Evolutionary conservation across 2,113 vertebrate species (phyloP).

Genomic region (Microcebus murinus): DNA sequence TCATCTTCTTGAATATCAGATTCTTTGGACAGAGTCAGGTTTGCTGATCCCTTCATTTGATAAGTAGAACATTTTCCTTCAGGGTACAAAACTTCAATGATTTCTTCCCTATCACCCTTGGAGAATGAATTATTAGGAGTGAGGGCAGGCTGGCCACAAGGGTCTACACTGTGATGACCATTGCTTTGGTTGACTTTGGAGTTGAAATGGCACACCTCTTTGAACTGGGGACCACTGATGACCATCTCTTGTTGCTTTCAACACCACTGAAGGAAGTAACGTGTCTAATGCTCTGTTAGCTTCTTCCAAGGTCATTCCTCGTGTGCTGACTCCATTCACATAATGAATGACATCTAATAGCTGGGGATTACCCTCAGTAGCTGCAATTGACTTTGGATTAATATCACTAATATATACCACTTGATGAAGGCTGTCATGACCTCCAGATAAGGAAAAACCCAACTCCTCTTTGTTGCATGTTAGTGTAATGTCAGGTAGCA

Average conservation of each 20-base stretch:
- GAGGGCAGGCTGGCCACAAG: conserved; percentile 79
- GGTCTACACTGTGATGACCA: conserved; percentile 85
- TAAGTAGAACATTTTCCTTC: conserved; percentile 88
- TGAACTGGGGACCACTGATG: conserved; percentile 88
- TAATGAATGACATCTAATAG: conserved; percentile 94
- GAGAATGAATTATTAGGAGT: conserved; percentile 78
- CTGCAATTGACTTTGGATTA: conserved; percentile 87
- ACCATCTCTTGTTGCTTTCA: conserved; percentile 96
- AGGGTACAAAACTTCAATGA: conserved; percentile 86
- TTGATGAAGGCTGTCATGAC: conserved; percentile 89
- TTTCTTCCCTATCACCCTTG: conserved; percentile 91
- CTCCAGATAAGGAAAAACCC: conserved; percentile 92
- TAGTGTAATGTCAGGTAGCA: conserved; percentile 93
- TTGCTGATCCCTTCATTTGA: conserved; percentile 84
- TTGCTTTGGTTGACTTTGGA: conserved; percentile 81
- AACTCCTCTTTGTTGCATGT: conserved; percentile 88
- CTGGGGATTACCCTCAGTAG: conserved; percentile 89
- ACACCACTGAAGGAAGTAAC: conserved; percentile 86
- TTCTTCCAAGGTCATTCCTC: conserved; percentile 94
- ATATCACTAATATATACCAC: conserved; percentile 93
- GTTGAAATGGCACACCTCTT: conserved; percentile 72
- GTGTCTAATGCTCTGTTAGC: conserved; percentile 89
- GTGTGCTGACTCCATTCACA: conserved; percentile 94
- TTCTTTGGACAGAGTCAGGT: conserved; percentile 85
- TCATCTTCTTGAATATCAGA: conserved; percentile 80